Percentiles rank a stretch among this genome's conserved stretches.
Evolutionary conservation across 30 jellyfish, hydroid and myxozoan species (phyloP).

Genomic region (Catostylus mosaicus): DNA sequence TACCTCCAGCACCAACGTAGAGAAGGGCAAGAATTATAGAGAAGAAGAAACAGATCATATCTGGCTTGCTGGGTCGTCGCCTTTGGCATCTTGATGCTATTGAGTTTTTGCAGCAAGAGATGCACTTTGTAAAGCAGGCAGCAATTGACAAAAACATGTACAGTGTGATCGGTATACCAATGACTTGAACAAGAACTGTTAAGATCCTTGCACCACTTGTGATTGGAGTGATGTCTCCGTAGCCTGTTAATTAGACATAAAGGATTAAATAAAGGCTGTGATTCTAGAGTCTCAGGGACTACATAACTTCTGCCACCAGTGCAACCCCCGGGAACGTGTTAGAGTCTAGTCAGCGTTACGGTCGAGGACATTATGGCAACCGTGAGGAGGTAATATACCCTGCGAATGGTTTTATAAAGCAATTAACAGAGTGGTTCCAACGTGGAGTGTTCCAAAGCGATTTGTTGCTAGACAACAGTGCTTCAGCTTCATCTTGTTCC

Average conservation of each 20-base stretch:
- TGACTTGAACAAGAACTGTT: constrained; percentile 22
- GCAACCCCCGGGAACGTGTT: no score
- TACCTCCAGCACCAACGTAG: constrained; percentile 43
- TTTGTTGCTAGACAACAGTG: no score
- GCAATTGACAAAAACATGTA: constrained; percentile 41
- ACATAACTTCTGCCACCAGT: no score
- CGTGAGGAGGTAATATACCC: no score
- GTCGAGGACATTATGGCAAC: no score
- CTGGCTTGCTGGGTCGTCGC: constrained; percentile 31
- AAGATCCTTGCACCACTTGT: constrained; percentile 35
- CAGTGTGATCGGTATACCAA: constrained; percentile 40
- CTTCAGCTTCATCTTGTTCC: no score
- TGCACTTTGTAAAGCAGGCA: constrained; percentile 21
- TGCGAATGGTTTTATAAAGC: no score
- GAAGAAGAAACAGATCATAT: constrained; percentile 29
- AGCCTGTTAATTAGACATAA: constrained; percentile 4
- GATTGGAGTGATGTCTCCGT: constrained; percentile 60
- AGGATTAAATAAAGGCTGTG: no score
- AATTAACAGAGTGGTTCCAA: no score
- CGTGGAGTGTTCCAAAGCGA: no score
- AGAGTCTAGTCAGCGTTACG: no score
- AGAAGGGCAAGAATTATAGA: constrained; percentile 9
- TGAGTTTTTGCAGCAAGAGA: constrained; percentile 11
- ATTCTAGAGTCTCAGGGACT: no score
- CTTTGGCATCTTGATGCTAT: constrained; percentile 25